Evolutionary conservation across 2,113 vertebrate genomes (phyloP), one percentile per base, ranked within the genome.

Genomic region (Odobenus rosmarus): DNA sequence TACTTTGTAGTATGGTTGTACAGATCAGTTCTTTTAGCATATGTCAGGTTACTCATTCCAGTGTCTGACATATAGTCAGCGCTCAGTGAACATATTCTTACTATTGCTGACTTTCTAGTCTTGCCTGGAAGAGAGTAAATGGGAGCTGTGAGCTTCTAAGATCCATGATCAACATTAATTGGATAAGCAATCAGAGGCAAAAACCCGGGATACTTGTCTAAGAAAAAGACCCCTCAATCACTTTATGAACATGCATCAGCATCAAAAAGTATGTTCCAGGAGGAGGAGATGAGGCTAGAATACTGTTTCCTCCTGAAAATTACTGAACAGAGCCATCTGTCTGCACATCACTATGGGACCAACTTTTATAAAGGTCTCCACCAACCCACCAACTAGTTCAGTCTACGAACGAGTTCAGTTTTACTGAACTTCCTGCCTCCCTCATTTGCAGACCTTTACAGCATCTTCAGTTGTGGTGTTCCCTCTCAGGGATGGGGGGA

Each of bases 31-130:
- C 49, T 14, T 85, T 15, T 36, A 62, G 16, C 46, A 6, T 36
- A 31, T 33, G 42, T 19, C 18, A 15, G 26, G 23, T 15, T 59
- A 36, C 28, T 89, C 53, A 33, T 33, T 42, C 10, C 4, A 13
- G 8, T 39, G 8, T 10, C 24, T 76, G 33, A 11, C 5, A 3
- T 8, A 39, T 0, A 26, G 4, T 4, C 53, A 13, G 23, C 71
- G 16, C 51, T 72, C 53, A 12, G 0, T n/a, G 51, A 83, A 72
- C 19, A 2, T 59, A 13, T 28, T 46, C 33, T 46, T 55, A 2
- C 19, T 72, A 23, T 46, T 12, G 16, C 28, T 71, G 82, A 76
- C 64, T 21, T n/a, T 51, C 49, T 14, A 61, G 7, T 26, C 46
- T 31, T 74, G 0, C 21, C 49, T 51, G 11, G 23, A 33, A 26